phyloP scores from a whole-genome alignment of 2,888 invertebrate genomes.

The Cosmopolites sordidus region DNA sequence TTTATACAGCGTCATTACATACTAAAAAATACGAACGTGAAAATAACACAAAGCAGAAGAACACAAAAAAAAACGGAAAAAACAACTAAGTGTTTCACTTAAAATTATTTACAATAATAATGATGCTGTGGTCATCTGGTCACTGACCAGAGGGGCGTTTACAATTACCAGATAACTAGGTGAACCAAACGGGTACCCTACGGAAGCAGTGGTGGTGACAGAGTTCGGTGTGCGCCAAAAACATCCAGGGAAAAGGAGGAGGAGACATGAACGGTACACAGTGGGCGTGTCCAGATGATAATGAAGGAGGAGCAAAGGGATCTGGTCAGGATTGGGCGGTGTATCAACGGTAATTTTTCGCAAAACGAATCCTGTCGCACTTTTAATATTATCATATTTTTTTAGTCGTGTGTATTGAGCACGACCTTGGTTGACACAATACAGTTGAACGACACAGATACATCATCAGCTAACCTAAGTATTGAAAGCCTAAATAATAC shows the following conservation, averaged over 20 bases:
- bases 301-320: too few relatives aligned
- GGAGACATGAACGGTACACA: too few relatives aligned
- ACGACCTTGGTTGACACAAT: conserved; percentile 48
- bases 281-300: too few relatives aligned
- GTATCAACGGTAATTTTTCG: too few relatives aligned
- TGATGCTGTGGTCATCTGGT: conserved; percentile 48
- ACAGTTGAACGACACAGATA: conserved; percentile 52
- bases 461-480: conserved; percentile 51
- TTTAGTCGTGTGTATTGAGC: conserved; percentile 50
- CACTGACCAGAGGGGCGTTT: conserved; percentile 45
- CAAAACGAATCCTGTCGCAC: not conserved
- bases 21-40: conserved; percentile 49
- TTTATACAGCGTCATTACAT: conserved; percentile 50
- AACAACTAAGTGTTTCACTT: conserved; percentile 49
- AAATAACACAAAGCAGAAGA: conserved; percentile 47
- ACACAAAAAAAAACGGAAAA: conserved; percentile 33
- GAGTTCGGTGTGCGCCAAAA: too few relatives aligned
- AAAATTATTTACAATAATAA: conserved; percentile 52
- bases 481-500: conserved; percentile 50
- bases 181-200: conserved; percentile 45
- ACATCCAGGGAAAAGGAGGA: too few relatives aligned
- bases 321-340: too few relatives aligned
- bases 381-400: not conserved
- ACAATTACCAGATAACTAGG: conserved; percentile 13
- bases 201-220: conserved; percentile 42